Percentiles rank a stretch among this genome's conserved stretches.
phyloP scores from a whole-genome alignment of 2,888 invertebrate genomes.

The Esperia sulphurella region DNA sequence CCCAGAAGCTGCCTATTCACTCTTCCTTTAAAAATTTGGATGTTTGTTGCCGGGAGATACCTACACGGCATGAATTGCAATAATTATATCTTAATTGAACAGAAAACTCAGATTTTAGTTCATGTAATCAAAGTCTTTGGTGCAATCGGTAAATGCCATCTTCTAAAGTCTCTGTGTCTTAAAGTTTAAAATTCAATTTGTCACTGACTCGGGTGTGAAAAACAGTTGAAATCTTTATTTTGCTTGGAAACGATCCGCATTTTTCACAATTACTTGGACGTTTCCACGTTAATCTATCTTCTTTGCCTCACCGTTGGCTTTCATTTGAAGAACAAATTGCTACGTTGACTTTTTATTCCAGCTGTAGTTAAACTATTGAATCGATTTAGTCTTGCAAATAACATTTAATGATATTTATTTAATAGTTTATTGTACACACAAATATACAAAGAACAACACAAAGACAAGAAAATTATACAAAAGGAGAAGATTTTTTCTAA shows the following conservation, averaged over 20 bases:
- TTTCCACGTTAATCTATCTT: conserved; percentile 72
- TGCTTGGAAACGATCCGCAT: conserved; percentile 56
- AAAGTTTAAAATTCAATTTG: conserved; percentile 33
- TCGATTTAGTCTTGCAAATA: no score
- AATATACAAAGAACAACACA: no score
- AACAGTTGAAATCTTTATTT: conserved; percentile 47
- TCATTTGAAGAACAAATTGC: conserved; percentile 64
- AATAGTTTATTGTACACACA: no score
- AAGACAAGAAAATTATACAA: no score
- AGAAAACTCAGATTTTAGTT: not conserved
- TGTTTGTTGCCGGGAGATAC: no score
- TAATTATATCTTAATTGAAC: no score
- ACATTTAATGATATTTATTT: not conserved
- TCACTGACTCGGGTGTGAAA: conserved; percentile 11
- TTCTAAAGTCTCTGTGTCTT: conserved; percentile 6
- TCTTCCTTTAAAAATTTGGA: no score
- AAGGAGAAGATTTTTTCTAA: no score
- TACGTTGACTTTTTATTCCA: conserved; percentile 46
- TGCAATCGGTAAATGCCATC: not conserved
- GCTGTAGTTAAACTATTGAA: no score
- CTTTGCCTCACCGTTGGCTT: conserved; percentile 63
- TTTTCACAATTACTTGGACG: conserved; percentile 76
- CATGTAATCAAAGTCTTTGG: not conserved
- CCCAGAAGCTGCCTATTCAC: no score
- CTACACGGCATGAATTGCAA: no score